Percentiles rank a stretch among this genome's conserved stretches.
phyloP scores from a whole-genome alignment of 53 echinoderm and acorn worm species.

The Astropecten irregularis region DNA sequence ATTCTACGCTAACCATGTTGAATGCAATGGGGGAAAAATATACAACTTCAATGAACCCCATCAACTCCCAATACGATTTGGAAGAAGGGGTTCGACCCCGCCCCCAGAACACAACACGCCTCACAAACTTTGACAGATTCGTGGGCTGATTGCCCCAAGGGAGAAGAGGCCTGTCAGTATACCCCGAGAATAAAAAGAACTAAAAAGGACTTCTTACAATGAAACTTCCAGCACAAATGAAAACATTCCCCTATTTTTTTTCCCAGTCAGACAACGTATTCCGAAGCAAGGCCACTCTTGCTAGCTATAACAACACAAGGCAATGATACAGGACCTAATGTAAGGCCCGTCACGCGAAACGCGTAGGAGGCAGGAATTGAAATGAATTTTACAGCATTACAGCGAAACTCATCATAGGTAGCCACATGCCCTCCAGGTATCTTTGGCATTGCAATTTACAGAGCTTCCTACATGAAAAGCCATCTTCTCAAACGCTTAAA shows the following conservation, averaged over 20 bases:
- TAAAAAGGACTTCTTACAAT: neutral
- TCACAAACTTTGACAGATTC: too few relatives aligned
- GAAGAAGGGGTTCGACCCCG: too few relatives aligned
- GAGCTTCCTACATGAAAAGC: neutral
- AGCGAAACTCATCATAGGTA: too few relatives aligned
- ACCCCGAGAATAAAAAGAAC: neutral
- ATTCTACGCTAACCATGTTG: too few relatives aligned
- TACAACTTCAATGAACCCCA: too few relatives aligned
- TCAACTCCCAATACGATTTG: too few relatives aligned
- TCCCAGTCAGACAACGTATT: neutral
- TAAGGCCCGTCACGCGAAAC: slow-evolving; percentile 1
- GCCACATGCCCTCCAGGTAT: neutral
- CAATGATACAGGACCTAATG: neutral
- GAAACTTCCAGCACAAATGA: neutral
- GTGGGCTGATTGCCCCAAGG: too few relatives aligned
- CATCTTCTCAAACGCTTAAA: neutral
- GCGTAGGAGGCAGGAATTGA: neutral
- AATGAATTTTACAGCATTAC: too few relatives aligned
- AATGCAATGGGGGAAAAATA: too few relatives aligned
- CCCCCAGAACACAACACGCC: too few relatives aligned
- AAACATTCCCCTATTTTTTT: slow-evolving; percentile 1
- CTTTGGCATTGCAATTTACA: neutral
- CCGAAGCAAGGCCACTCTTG: neutral
- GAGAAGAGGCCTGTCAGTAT: too few relatives aligned
- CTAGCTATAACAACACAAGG: neutral